Conservation (phyloP, 2,888 invertebrate genomes). For the Eupeodes luniger region DNA sequence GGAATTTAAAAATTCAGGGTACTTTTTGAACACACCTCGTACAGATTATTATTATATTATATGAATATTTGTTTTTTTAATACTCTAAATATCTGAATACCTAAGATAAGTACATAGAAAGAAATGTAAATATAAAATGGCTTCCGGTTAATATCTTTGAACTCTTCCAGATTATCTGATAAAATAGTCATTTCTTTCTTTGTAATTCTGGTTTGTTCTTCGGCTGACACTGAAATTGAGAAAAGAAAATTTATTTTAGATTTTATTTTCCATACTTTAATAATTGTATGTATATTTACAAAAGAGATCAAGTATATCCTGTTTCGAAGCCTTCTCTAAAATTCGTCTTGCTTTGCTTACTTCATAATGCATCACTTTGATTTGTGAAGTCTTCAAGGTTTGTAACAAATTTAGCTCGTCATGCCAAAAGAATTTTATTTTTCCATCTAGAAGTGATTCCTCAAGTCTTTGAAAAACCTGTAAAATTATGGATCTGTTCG, state of each 20-base stretch:
- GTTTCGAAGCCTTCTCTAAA: conserved; percentile 1
- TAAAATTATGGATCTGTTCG: background rate
- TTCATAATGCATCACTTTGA: conserved; percentile 17
- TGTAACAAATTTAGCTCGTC: conserved; percentile 16
- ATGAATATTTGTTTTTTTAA: background rate
- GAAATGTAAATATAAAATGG: background rate
- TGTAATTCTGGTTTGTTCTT: background rate
- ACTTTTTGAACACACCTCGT: too few relatives aligned
- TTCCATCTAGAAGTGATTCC: background rate
- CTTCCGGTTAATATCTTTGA: background rate
- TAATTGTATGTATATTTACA: background rate
- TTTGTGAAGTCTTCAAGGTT: background rate
- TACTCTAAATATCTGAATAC: background rate
- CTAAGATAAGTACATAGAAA: background rate
- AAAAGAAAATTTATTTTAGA: background rate
- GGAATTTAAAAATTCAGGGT: too few relatives aligned
- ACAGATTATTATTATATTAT: background rate
- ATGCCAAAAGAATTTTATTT: conserved; percentile 50
- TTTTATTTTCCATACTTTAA: background rate
- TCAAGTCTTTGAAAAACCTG: conserved; percentile 37
- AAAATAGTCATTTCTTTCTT: conserved; percentile 6
- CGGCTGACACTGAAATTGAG: background rate
- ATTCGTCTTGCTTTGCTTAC: background rate
- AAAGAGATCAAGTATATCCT: conserved; percentile 33
- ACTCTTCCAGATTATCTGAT: conserved; percentile 1